These are phyloP conservation scores for Pasiphila rectangulata DNA, from an alignment of 2,888 invertebrate species.

Conservation along the genomic window DNA sequence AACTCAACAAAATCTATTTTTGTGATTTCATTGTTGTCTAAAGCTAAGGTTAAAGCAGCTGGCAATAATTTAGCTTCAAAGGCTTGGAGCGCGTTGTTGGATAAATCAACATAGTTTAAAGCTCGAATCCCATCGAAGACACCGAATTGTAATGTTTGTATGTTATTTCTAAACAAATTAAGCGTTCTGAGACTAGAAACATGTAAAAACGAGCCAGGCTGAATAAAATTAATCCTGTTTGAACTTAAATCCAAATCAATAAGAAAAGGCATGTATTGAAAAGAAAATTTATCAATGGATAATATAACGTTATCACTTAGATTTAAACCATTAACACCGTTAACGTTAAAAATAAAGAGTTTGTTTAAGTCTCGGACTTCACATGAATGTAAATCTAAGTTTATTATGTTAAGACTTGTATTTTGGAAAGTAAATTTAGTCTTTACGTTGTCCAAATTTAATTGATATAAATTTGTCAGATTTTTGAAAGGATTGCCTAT, in stretches of 20 bases:
- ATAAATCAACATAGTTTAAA: constrained; percentile 25
- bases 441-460: constrained; percentile 25
- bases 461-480: constrained; percentile 20
- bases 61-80: constrained; percentile 30
- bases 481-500: constrained; percentile 25
- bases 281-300: constrained; percentile 30
- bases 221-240: constrained; percentile 31
- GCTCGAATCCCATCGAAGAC: constrained; percentile 30
- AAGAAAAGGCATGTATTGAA: constrained; percentile 25
- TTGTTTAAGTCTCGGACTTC: constrained; percentile 22
- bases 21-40: constrained; percentile 31
- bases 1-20: constrained; percentile 27
- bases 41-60: constrained; percentile 16
- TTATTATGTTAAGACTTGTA: constrained; percentile 13
- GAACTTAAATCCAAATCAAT: constrained; percentile 30
- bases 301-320: constrained; percentile 30
- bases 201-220: constrained; percentile 34
- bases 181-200: constrained; percentile 20
- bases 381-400: constrained; percentile 28
- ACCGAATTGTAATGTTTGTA: constrained; percentile 30
- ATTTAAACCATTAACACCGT: constrained; percentile 20
- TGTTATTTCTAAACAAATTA: constrained; percentile 26
- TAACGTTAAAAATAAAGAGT: constrained; percentile 22
- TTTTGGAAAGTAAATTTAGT: constrained; percentile 24
- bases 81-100: constrained; percentile 26